Evolutionary conservation across 2,113 vertebrate species (phyloP), one percentile per base, ranked within the genome.

Genomic region (Nerophis lumbriciformis): DNA sequence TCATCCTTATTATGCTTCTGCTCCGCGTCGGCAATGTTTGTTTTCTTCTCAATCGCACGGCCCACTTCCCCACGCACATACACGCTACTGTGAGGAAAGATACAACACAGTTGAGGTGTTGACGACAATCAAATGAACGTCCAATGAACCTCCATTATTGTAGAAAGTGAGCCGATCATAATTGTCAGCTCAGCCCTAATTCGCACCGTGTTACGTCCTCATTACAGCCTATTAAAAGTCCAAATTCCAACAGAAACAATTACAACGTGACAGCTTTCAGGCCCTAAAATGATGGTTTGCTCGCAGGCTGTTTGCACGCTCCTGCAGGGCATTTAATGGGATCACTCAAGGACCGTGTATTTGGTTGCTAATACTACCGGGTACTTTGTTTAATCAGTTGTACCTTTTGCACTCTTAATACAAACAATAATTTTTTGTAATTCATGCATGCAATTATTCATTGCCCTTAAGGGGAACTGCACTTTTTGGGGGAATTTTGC

Each of bases 241-340:
- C 35, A 53, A 55, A 55, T 55, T 38, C 36, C 13, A 38, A 36
- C 53, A 55, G 19, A 53, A 57, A 57, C 37, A 42, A 42, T 42
- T 19, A 42, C 3, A 6, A 57, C 9, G 9, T 57, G n/a, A 56
- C 37, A n/a, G n/a, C 42, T 15, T 56, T 42, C n/a, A 56, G 38
- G 38, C n/a, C 38, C 37, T 11, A 42, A 57, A 42, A 38, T 55
- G 35, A 38, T 55, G 53, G 8, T 39, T 13, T 53, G 52, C 51
- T 1, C 28, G 0, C 11, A 16, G 8, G 1, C 50, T 51, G 16
- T 12, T 52, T 28, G 50, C 50, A 9, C n/a, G 13, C 42, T 57
- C 10, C 37, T 19, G n/a, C n/a, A 57, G n/a, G 38, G 38, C 9
- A 42, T 42, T 55, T 16, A 42, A 56, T 56, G 2, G 5, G 38